phyloP scores from a whole-genome alignment of 2,888 invertebrate genomes.

The Cerastis leucographa region DNA sequence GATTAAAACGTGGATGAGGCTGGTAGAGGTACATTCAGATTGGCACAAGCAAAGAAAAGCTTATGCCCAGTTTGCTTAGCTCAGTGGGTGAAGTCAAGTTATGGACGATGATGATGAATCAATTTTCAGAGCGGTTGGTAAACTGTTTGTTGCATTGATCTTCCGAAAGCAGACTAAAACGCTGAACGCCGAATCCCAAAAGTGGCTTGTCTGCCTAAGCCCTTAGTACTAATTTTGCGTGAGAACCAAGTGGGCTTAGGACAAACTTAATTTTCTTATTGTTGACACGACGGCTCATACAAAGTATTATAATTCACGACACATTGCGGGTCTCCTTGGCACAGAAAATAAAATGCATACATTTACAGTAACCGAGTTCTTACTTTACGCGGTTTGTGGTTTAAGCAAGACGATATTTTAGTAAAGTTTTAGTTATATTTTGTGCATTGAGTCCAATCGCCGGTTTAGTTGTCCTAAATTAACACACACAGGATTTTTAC shows the following conservation, averaged over 20 bases:
- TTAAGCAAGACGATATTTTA: conserved; percentile 32
- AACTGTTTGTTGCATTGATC: too few species aligned
- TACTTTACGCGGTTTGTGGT: conserved; percentile 39
- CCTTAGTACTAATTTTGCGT: conserved; percentile 27
- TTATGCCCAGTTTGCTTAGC: background rate
- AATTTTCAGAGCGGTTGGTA: too few species aligned
- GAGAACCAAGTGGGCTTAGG: conserved; percentile 43
- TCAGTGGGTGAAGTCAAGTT: background rate
- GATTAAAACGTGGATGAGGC: fast-evolving
- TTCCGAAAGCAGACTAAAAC: background rate
- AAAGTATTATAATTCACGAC: conserved; percentile 45
- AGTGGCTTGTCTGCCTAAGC: background rate
- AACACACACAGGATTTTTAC: background rate
- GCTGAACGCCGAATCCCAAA: background rate
- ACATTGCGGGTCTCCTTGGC: conserved; percentile 45
- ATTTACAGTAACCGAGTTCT: conserved; percentile 35
- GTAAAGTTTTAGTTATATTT: conserved; percentile 3
- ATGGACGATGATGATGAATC: background rate
- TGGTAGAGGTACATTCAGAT: background rate
- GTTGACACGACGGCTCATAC: conserved; percentile 28
- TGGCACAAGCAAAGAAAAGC: background rate
- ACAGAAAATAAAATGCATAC: conserved; percentile 45
- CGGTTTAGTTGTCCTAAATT: background rate
- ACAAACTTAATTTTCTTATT: conserved; percentile 50
- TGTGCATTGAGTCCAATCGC: background rate